Conservation (phyloP, 2,888 invertebrate genomes). For the Scaptodrosophila latifasciaeformis region DNA sequence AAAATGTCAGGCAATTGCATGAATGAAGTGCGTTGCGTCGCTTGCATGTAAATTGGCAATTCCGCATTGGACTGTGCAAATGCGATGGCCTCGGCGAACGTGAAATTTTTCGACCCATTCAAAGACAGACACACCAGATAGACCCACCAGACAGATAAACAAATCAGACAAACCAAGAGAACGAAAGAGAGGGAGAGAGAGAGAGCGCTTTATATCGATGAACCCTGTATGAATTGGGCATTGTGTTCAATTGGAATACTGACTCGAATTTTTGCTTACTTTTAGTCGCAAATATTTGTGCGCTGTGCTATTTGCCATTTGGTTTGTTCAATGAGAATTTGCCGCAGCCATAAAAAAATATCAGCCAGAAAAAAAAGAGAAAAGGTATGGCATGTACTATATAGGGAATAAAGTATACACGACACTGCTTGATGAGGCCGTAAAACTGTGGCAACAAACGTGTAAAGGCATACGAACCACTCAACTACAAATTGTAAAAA, state of each 20-base stretch:
- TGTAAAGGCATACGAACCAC: no score
- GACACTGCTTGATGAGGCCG: no score
- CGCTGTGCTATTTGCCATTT: not conserved
- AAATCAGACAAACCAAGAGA: no score
- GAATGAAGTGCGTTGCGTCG: constrained; percentile 59
- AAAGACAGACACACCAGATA: not conserved
- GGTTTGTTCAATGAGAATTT: not conserved
- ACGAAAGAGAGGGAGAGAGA: no score
- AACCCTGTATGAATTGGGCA: no score
- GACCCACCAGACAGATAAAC: no score
- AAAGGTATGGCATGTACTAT: no score
- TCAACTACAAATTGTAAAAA: no score
- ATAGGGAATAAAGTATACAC: no score
- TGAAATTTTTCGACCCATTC: constrained; percentile 16
- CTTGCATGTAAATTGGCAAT: constrained; percentile 58
- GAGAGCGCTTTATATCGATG: not conserved
- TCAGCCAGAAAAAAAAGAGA: no score
- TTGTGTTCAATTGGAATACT: not conserved
- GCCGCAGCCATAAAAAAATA: constrained; percentile 39
- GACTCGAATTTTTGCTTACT: constrained; percentile 35
- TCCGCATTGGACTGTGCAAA: constrained; percentile 17
- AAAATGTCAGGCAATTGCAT: constrained; percentile 42
- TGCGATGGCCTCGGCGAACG: constrained; percentile 9
- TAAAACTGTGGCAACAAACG: no score
- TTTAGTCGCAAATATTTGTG: constrained; percentile 61